Base-by-base conservation (phyloP, 2,113 vertebrate species). In the Marmota flaviventris region DNA sequence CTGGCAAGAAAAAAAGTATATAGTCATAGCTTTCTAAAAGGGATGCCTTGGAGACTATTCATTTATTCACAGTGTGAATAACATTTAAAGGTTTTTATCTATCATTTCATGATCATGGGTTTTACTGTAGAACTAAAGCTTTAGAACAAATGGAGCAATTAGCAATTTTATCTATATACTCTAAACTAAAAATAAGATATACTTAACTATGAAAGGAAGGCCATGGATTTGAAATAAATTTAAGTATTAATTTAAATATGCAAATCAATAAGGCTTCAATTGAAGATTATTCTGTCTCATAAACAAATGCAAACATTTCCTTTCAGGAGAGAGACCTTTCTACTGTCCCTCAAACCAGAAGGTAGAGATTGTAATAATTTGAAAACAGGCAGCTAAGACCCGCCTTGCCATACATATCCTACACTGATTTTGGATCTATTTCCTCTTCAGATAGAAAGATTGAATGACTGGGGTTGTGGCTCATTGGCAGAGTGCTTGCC, bases 121-220 rank as follows among this genome's bases (percentile, higher is more conserved):
- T 93, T 65, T 77, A 56, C 27, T 69, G 81, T 89, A 70, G 75
- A 85, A 85, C 8, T n/a, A 93, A 63, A 93, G 53, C 85, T 78
- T 94, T 67, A 78, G 25, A 84, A 25, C 32, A 90, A 92, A 70
- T 76, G 58, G 69, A 29, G 79, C n/a, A 78, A 77, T 82, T 77
- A 83, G 25, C 67, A 79, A 92, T 70, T 93, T 95, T 92, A 89
- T 83, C 85, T 96, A 12, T 32, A 78, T 82, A 72, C 56, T 69
- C 72, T 91, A 93, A 93, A 77, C 89, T 95, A 83, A 85, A 96
- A 91, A 72, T 65, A 81, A 94, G 56, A 42, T 72, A 29, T 75
- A 73, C 13, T 91, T 79, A 91, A 72, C 32, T 73, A 22, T 27
- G 24, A 85, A 34, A 96, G 53, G 34, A 85, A 92, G 58, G 34